Percentiles rank a stretch among this genome's conserved stretches.
Conservation (phyloP, 2,888 invertebrate genomes). For the Busseola fusca region DNA sequence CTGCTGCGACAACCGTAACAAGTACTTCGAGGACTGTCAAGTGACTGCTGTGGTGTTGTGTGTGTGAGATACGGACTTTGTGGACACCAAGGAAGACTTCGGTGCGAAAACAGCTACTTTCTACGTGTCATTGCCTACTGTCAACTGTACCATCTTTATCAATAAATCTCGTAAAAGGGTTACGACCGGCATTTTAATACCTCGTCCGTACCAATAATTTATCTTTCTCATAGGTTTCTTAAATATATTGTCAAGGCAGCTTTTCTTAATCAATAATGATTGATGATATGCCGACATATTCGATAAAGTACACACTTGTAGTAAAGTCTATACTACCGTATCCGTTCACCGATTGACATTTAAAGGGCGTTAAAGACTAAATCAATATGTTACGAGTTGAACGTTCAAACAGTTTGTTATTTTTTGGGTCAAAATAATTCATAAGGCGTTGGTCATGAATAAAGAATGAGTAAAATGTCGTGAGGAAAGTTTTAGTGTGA, state of each 20-base stretch:
- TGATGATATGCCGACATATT: slow-evolving; percentile 41
- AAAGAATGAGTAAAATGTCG: neutral
- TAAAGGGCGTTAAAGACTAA: slow-evolving; percentile 37
- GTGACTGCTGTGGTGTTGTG: too few species aligned
- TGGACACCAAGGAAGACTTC: too few species aligned
- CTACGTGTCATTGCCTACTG: too few species aligned
- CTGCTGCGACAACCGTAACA: too few species aligned
- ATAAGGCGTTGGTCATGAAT: neutral
- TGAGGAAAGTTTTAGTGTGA: neutral
- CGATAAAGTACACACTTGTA: slow-evolving; percentile 12
- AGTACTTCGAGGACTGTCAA: too few species aligned
- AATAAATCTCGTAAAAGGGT: too few species aligned
- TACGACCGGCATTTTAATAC: too few species aligned
- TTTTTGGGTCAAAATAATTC: neutral
- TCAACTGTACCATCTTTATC: too few species aligned
- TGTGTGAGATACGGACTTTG: too few species aligned
- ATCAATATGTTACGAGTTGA: slow-evolving; percentile 26
- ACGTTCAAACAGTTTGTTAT: slow-evolving; percentile 6
- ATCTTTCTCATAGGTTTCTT: neutral
- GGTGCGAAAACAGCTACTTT: too few species aligned
- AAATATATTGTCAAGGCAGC: slow-evolving; percentile 18
- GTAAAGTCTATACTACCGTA: slow-evolving; percentile 14
- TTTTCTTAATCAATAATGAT: slow-evolving; percentile 37
- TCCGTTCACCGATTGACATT: slow-evolving; percentile 43
- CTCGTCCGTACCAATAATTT: too few species aligned